A percentile compares a stretch with the other conserved stretches of the same genome.
phyloP scores from a whole-genome alignment of 2,888 invertebrate genomes.

The Parascotia fuliginaria region DNA sequence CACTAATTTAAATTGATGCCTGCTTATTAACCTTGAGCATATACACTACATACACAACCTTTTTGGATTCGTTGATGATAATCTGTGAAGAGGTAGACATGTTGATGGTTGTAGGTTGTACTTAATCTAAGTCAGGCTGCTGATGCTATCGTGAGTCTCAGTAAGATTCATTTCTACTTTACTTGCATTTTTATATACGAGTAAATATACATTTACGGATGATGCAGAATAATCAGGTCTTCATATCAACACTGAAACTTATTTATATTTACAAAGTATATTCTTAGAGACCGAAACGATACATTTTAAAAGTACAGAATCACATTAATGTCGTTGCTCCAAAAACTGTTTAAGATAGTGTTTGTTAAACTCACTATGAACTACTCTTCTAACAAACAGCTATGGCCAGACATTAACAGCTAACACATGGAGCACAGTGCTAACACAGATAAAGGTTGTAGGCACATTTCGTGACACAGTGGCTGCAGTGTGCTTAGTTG shows the following conservation, averaged over 20 bases:
- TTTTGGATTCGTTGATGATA: not conserved
- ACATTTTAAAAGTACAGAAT: not conserved
- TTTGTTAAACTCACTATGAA: slow-evolving; percentile 42
- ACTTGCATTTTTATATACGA: too few species aligned
- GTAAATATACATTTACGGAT: too few species aligned
- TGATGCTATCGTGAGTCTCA: not conserved
- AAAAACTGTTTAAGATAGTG: slow-evolving; percentile 15
- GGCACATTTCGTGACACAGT: slow-evolving; percentile 28
- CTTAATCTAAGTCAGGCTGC: not conserved
- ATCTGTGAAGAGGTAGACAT: not conserved
- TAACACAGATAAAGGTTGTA: slow-evolving; percentile 18
- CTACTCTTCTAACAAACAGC: slow-evolving; percentile 39
- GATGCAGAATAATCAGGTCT: too few species aligned
- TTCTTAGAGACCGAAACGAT: not conserved
- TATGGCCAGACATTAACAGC: slow-evolving; percentile 34
- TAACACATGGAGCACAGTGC: slow-evolving; percentile 26
- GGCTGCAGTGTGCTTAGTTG: slow-evolving; percentile 27
- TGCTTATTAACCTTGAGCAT: not conserved
- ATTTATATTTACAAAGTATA: too few species aligned
- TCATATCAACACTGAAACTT: too few species aligned
- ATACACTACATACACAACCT: not conserved
- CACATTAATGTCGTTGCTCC: slow-evolving; percentile 9
- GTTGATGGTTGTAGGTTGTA: too few species aligned
- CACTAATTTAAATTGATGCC: slow-evolving; percentile 4
- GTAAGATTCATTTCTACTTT: not conserved